Evolutionary conservation across 1,140 invertebrate genomes (phyloP).

Genomic region (Drosophila rufa): DNA sequence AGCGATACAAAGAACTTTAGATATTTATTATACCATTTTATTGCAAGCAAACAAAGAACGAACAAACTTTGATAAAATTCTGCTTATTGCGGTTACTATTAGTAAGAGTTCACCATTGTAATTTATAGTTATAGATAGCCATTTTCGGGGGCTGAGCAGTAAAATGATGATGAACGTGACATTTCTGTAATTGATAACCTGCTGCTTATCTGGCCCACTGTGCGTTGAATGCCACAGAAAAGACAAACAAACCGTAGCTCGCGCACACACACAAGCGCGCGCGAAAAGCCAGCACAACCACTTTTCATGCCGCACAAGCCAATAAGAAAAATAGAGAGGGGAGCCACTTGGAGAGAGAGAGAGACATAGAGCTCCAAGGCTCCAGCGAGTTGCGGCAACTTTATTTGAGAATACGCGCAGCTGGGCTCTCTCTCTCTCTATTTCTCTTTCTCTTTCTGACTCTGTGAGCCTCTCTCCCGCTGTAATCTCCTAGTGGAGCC

Average conservation of each 20-base stretch:
- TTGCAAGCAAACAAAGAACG: not conserved
- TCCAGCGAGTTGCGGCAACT: constrained; percentile 59
- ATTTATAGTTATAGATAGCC: not conserved
- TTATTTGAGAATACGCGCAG: constrained; percentile 54
- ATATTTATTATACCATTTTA: not conserved
- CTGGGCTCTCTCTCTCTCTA: constrained; percentile 40
- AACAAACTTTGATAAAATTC: not conserved
- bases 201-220: constrained; percentile 49
- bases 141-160: not conserved
- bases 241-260: constrained; percentile 60
- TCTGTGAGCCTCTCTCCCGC: constrained; percentile 9
- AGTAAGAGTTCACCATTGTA: not conserved
- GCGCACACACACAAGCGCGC: constrained; percentile 25
- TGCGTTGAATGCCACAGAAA: constrained; percentile 68
- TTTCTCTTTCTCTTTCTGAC: constrained; percentile 15
- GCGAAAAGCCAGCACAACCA: constrained; percentile 50
- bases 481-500: constrained; percentile 44
- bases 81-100: no score
- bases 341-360: constrained; percentile 27
- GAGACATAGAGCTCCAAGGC: constrained; percentile 46
- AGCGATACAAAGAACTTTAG: not conserved
- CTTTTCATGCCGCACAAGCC: constrained; percentile 73
- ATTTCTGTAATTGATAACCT: constrained; percentile 16
- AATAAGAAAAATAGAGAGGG: constrained; percentile 59
- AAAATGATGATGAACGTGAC: not conserved